Conservation (phyloP, 2,888 invertebrate genomes). For the Lasioglossum lativentre region DNA sequence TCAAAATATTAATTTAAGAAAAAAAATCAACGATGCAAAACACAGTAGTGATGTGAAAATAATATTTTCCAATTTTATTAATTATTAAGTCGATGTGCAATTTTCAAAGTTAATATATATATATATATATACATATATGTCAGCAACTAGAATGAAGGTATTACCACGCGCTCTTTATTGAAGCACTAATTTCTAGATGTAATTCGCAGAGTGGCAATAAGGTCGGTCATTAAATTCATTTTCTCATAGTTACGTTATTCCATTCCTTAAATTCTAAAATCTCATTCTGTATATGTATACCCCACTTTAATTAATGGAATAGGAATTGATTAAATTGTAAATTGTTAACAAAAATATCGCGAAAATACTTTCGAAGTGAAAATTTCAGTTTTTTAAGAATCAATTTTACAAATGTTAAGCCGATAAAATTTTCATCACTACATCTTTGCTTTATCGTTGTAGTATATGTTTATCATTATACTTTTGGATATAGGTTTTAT, state of each 20-base stretch:
- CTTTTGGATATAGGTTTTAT: too few species aligned
- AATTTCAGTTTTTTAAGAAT: background rate
- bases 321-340: background rate
- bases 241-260: background rate
- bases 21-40: background rate
- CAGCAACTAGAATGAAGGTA: constrained; percentile 8
- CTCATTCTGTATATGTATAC: background rate
- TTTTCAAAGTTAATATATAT: background rate
- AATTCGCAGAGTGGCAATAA: constrained; percentile 28
- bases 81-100: background rate
- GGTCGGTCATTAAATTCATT: constrained; percentile 31
- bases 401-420: background rate
- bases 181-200: constrained; percentile 22
- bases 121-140: constrained; percentile 7
- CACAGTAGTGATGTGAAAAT: background rate
- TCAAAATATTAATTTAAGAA: background rate
- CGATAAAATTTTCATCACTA: too few species aligned
- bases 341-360: background rate
- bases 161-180: constrained; percentile 7
- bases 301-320: background rate
- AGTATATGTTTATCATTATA: too few species aligned
- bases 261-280: background rate
- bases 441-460: too few species aligned
- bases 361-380: background rate
- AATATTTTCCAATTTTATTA: background rate